These are phyloP conservation scores for Amazona guildingii DNA, from an alignment of 2,113 vertebrate genomes.

Conservation along the genomic window DNA sequence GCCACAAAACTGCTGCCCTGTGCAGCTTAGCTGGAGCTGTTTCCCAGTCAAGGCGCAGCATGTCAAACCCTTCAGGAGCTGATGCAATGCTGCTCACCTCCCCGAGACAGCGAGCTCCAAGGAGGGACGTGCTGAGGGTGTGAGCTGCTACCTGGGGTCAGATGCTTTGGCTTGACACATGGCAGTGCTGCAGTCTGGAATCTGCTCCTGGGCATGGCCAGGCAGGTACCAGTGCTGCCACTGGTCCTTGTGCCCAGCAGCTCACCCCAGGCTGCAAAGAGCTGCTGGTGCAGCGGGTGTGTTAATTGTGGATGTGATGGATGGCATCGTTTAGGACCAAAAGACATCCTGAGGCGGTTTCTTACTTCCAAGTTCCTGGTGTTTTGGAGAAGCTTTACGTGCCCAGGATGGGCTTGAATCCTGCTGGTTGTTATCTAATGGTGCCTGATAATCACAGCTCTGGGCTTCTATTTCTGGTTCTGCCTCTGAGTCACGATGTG, in stretches of 20 bases:
- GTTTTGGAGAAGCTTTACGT: background rate
- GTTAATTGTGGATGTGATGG: accelerated
- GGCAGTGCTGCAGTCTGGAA: accelerated
- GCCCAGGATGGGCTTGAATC: background rate
- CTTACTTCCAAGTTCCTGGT: background rate
- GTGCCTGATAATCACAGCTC: background rate
- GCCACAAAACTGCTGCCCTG: background rate
- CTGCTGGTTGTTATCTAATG: background rate
- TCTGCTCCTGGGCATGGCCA: accelerated
- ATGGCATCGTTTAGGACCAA: background rate
- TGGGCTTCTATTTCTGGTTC: background rate
- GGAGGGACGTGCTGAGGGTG: background rate
- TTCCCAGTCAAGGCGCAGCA: background rate
- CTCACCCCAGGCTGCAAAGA: background rate
- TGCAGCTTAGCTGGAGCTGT: accelerated
- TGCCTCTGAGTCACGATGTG: slow-evolving; percentile 6
- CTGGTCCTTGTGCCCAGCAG: background rate
- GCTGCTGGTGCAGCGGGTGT: background rate
- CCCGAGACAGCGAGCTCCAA: accelerated
- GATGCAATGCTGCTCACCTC: background rate
- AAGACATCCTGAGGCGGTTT: accelerated
- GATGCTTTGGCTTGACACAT: accelerated
- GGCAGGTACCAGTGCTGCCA: background rate
- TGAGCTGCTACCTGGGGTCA: accelerated
- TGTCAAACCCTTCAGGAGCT: background rate